A percentile compares a stretch with the other conserved stretches of the same genome.
phyloP scores from a whole-genome alignment of 64 coral and sea anemone genomes.

The Dendrophyllia cribrosa region DNA sequence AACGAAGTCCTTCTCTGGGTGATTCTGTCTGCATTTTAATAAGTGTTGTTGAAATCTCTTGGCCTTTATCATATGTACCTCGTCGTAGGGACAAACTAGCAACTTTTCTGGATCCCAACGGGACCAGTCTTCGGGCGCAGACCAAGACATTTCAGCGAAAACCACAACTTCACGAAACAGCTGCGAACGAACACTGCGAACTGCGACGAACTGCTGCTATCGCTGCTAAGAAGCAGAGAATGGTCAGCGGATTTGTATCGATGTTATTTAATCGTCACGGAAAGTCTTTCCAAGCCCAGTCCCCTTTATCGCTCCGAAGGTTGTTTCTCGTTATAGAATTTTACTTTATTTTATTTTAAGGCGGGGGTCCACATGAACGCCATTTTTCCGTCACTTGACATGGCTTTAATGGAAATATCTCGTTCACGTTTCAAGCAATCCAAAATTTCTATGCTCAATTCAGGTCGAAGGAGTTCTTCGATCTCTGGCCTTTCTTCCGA shows the following conservation, averaged over 20 bases:
- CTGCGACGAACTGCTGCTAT: not conserved
- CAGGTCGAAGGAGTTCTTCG: too few relatives aligned
- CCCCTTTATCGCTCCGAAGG: not conserved
- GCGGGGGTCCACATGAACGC: too few relatives aligned
- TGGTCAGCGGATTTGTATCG: not conserved
- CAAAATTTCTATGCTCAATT: too few relatives aligned
- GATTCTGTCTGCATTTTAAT: constrained; percentile 82
- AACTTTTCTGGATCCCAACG: constrained; percentile 83
- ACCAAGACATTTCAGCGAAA: constrained; percentile 77
- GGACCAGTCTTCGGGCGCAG: constrained; percentile 82
- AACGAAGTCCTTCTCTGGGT: constrained; percentile 90
- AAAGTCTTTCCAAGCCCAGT: not conserved
- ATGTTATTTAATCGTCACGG: not conserved
- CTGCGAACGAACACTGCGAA: not conserved
- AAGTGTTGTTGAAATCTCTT: constrained; percentile 88
- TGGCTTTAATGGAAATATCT: too few relatives aligned
- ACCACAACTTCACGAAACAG: not conserved
- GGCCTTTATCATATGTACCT: constrained; percentile 53
- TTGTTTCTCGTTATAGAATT: too few relatives aligned
- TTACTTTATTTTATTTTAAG: too few relatives aligned
- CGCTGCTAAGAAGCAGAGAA: not conserved
- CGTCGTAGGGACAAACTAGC: constrained; percentile 73
- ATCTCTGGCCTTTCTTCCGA: too few relatives aligned
- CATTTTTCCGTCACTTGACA: too few relatives aligned
- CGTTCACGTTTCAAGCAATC: too few relatives aligned